Conservation (phyloP, 2,888 invertebrate species). For the Trissoscelio sp. region DNA sequence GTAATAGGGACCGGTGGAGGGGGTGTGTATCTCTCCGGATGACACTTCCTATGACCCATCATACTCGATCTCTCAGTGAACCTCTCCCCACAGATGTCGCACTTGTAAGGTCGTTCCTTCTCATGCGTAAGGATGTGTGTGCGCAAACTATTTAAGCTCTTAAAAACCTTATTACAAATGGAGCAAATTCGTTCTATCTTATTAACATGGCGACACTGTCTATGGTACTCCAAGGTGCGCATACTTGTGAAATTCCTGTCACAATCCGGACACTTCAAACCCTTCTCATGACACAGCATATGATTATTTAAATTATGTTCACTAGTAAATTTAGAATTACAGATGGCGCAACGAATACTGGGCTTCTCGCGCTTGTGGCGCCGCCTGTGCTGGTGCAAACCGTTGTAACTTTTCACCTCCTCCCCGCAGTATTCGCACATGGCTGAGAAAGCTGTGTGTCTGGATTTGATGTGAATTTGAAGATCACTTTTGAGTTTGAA, state of each 20-base stretch:
- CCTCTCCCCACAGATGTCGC: constrained; percentile 87
- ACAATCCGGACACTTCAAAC: constrained; percentile 69
- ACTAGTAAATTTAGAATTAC: constrained; percentile 64
- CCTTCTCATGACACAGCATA: constrained; percentile 68
- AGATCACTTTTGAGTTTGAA: constrained; percentile 55
- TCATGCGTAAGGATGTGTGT: constrained; percentile 82
- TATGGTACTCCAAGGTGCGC: constrained; percentile 67
- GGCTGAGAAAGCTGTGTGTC: constrained; percentile 34
- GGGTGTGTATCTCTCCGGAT: constrained; percentile 69
- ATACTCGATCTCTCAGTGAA: constrained; percentile 85
- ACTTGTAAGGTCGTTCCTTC: constrained; percentile 83
- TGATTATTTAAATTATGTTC: constrained; percentile 58
- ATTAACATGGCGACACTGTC: constrained; percentile 64
- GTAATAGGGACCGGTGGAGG: constrained; percentile 72
- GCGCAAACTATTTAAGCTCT: constrained; percentile 85
- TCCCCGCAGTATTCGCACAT: constrained; percentile 52
- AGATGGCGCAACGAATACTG: constrained; percentile 51
- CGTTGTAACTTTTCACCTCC: constrained; percentile 16
- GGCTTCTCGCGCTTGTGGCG: constrained; percentile 59
- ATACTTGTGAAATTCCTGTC: constrained; percentile 69
- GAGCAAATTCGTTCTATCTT: constrained; percentile 40
- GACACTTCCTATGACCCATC: constrained; percentile 71
- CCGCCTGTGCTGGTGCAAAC: constrained; percentile 39
- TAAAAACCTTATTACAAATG: constrained; percentile 57
- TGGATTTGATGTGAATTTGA: constrained; percentile 44